Evolutionary conservation across 2,113 vertebrate genomes (phyloP), one percentile per base, ranked within the genome.

Genomic region (Buteo buteo): DNA sequence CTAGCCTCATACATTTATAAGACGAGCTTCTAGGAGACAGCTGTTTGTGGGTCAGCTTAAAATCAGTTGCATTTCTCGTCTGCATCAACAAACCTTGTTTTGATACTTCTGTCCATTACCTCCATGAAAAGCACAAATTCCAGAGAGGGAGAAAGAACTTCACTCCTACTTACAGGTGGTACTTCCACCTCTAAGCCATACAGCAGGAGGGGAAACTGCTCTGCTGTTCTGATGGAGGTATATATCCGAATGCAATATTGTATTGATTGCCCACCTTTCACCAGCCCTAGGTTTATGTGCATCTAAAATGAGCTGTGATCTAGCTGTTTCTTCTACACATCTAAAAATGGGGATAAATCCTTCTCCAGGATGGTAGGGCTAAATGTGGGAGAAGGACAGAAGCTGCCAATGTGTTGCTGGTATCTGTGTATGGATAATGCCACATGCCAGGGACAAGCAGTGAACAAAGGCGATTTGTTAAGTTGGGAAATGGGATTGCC

Each of bases 381-480:
- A 8, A 70, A 36, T 1, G 1, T 16, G 49, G 42, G 58, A 89
- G 74, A 62, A 79, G 44, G 62, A 36, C 34, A 38, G 73, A 76
- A 61, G 36, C 72, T 92, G 86, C 40, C 61, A 18, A 1, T 8
- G 24, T 25, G 34, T 4, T n/a, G 71, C 36, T 77, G 66, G 38
- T 76, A 3, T 34, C 65, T 76, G 77, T 9, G 38, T 57, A 13
- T 19, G 77, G 89, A 22, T 36, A 40, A 31, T 1, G 1, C 74
- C 84, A 66, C 78, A 59, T 80, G 87, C 54, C 93, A 90, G 90
- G 91, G 89, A 82, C 71, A 58, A 78, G 64, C 62, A 36, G n/a
- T 34, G 71, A 94, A 78, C 93, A 96, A 62, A 66, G 71, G 89
- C 21, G 11, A 95, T 97, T 95, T 96, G 94, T 94, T 94, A 94